Percentiles rank a stretch among this genome's conserved stretches.
These are phyloP conservation scores for Lepidurus packardi DNA, from an alignment of 1,140 invertebrate genomes.

Conservation along the genomic window DNA sequence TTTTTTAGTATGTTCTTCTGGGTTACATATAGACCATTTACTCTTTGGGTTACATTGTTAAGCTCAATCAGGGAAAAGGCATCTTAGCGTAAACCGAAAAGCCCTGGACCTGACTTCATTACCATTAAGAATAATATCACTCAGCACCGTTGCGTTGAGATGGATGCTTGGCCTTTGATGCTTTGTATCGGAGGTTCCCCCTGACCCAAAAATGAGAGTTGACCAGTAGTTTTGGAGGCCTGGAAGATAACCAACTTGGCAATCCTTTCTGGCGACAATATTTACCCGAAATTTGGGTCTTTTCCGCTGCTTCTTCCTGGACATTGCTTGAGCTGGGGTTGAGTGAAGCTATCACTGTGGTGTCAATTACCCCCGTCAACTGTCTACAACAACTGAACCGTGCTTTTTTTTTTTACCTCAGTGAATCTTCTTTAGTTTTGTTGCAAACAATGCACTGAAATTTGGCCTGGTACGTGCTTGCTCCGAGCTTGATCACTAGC, in stretches of 20 bases:
- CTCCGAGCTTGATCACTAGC: too few species aligned
- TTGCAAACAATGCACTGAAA: too few species aligned
- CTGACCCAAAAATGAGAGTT: not conserved
- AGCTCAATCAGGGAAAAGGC: not conserved
- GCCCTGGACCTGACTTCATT: not conserved
- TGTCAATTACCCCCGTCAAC: too few species aligned
- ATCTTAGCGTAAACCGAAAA: not conserved
- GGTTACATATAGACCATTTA: not conserved
- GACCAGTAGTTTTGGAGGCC: not conserved
- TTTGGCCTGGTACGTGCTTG: too few species aligned
- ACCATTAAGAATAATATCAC: slow-evolving; percentile 3
- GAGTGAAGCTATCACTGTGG: too few species aligned
- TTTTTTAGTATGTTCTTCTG: slow-evolving; percentile 3
- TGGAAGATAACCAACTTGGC: not conserved
- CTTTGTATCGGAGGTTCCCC: not conserved
- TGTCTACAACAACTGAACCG: too few species aligned
- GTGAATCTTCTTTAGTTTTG: too few species aligned
- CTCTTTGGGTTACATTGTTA: not conserved
- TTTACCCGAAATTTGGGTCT: not conserved
- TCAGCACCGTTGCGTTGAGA: not conserved
- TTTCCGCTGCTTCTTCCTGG: not conserved
- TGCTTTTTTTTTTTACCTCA: too few species aligned
- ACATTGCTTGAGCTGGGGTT: not conserved
- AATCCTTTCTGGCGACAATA: not conserved
- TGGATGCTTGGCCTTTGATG: not conserved